These are phyloP conservation scores for Eulimnadia texana DNA, from an alignment of 1,140 invertebrate species.

Conservation along the genomic window DNA sequence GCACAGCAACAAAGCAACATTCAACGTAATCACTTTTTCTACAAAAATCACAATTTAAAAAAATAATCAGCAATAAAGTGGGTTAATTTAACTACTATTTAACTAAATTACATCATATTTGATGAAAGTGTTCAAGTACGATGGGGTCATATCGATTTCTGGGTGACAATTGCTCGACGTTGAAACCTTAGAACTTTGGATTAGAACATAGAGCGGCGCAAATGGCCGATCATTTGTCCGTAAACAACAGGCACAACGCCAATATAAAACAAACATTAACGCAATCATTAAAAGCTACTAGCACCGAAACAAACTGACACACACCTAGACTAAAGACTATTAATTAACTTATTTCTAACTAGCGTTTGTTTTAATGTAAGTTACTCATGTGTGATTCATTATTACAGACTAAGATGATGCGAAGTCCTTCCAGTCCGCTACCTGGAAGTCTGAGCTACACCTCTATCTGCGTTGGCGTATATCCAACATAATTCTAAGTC, in stretches of 20 bases:
- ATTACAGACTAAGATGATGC: not conserved
- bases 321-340: not conserved
- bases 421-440: not conserved
- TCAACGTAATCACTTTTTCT: too few species aligned
- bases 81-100: not conserved
- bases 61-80: not conserved
- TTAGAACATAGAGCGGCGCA: not conserved
- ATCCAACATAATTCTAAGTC: not conserved
- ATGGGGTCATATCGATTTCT: too few species aligned
- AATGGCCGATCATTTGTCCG: not conserved
- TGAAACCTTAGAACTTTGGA: not conserved
- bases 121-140: too few species aligned
- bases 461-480: not conserved
- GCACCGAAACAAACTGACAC: not conserved
- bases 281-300: not conserved
- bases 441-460: not conserved
- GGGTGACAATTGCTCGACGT: not conserved
- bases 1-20: not conserved
- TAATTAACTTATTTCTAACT: not conserved
- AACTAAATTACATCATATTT: too few species aligned
- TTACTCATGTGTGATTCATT: not conserved
- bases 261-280: not conserved
- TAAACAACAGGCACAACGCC: not conserved
- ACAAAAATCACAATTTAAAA: not conserved
- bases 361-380: not conserved